Evolutionary conservation across 2,888 invertebrate species (phyloP).

Genomic region (Chouioia cunea): DNA sequence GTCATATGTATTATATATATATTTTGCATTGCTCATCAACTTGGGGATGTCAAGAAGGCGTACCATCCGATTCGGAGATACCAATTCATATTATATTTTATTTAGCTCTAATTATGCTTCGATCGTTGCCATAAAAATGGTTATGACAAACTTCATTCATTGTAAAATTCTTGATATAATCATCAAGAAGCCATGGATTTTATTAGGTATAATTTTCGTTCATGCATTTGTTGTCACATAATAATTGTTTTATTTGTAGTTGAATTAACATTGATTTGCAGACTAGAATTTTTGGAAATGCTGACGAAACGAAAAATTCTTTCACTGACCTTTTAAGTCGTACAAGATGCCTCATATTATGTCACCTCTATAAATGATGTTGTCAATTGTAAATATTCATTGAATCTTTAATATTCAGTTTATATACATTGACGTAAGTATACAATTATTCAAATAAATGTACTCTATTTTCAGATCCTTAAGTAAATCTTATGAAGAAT

Average conservation of each 20-base stretch:
- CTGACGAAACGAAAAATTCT: conserved; percentile 53
- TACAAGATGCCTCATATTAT: conserved; percentile 57
- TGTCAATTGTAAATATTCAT: conserved; percentile 59
- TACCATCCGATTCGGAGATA: conserved; percentile 11
- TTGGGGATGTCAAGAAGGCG: conserved; percentile 23
- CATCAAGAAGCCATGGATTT: conserved; percentile 56
- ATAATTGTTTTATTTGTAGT: conserved; percentile 7
- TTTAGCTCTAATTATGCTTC: conserved; percentile 25
- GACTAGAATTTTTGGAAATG: conserved; percentile 55
- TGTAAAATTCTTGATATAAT: conserved; percentile 12
- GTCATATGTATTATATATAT: too few relatives aligned
- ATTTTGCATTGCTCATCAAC: too few relatives aligned
- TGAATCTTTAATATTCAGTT: too few relatives aligned
- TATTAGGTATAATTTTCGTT: conserved; percentile 53
- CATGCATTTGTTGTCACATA: conserved; percentile 13
- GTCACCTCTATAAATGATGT: conserved; percentile 56
- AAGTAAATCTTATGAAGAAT: too few relatives aligned
- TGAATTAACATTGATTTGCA: conserved; percentile 38
- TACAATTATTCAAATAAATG: conserved; percentile 1
- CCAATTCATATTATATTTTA: conserved; percentile 32
- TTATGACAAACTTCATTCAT: conserved; percentile 26
- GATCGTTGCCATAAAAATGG: conserved; percentile 35
- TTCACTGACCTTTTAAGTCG: conserved; percentile 57
- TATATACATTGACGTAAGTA: not conserved
- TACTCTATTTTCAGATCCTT: conserved; percentile 30